These are phyloP conservation scores for Paedocypris sp. DNA, from an alignment of 2,113 vertebrate species.

Conservation along the genomic window DNA sequence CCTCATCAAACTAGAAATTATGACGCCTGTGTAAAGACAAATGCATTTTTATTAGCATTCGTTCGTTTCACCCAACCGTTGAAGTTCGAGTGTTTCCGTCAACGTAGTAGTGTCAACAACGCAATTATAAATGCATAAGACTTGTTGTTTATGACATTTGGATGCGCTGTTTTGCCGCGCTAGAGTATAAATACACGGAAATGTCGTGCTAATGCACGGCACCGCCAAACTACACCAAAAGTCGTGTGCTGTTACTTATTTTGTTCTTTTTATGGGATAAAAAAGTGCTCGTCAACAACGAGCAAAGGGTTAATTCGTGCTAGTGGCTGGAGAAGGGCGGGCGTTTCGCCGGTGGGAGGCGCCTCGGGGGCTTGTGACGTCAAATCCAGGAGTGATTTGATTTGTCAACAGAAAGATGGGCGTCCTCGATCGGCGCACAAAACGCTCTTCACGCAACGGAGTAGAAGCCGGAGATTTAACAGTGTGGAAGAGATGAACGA, in stretches of 20 bases:
- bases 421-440: constrained; percentile 25
- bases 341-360: constrained; percentile 25
- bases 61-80: too few relatives aligned
- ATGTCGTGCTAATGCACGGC: too few relatives aligned
- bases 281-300: constrained; percentile 24
- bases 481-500: neutral
- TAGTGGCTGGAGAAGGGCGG: constrained; percentile 20
- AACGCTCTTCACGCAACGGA: constrained; percentile 21
- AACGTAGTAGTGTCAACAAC: constrained; percentile 31
- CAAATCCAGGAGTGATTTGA: neutral
- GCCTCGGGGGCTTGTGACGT: constrained; percentile 29
- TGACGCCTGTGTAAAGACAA: neutral
- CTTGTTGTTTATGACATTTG: too few relatives aligned
- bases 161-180: too few relatives aligned
- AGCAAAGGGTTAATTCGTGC: constrained; percentile 33
- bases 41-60: neutral
- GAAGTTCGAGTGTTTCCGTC: constrained; percentile 24
- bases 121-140: too few relatives aligned
- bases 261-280: too few relatives aligned
- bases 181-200: too few relatives aligned
- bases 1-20: neutral
- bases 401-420: constrained; percentile 26
- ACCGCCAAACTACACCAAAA: too few relatives aligned
- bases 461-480: neutral
- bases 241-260: too few relatives aligned